Conservation (phyloP, 2,888 invertebrate species). For the Dynastes tityus region DNA sequence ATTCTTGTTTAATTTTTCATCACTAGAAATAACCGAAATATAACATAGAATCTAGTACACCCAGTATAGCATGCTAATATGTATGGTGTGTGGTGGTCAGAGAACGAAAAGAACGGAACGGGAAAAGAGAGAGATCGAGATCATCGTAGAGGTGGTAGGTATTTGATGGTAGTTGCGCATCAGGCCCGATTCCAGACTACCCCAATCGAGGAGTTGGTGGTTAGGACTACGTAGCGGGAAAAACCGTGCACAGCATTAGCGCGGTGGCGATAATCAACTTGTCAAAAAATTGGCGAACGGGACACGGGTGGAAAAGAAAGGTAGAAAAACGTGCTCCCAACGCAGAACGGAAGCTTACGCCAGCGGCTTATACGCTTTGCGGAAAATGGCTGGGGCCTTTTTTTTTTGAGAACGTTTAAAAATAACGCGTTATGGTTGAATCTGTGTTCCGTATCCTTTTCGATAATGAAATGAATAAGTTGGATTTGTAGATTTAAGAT, state of each 20-base stretch:
- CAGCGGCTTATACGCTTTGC: too few relatives aligned
- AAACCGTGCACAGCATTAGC: constrained; percentile 27
- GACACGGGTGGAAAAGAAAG: neutral
- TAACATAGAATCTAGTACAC: too few relatives aligned
- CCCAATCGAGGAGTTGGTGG: constrained; percentile 56
- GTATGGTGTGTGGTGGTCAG: neutral
- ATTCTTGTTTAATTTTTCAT: too few relatives aligned
- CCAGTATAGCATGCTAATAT: too few relatives aligned
- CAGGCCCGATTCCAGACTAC: constrained; percentile 51
- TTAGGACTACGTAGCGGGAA: constrained; percentile 51
- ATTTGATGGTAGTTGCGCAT: constrained; percentile 24
- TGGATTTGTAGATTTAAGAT: too few relatives aligned
- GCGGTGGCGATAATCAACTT: constrained; percentile 27
- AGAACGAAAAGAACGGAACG: neutral
- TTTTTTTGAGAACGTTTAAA: too few relatives aligned
- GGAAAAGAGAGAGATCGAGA: constrained; percentile 6
- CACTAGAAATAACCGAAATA: too few relatives aligned
- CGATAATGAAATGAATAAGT: too few relatives aligned
- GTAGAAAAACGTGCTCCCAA: neutral
- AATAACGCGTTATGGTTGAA: too few relatives aligned
- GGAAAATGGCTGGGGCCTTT: too few relatives aligned
- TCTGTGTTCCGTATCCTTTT: too few relatives aligned
- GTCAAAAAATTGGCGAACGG: constrained; percentile 13
- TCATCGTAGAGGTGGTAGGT: neutral
- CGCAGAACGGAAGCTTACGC: neutral